These are phyloP conservation scores for Matsumyia berberina DNA, from an alignment of 2,888 invertebrate genomes.

Conservation along the genomic window DNA sequence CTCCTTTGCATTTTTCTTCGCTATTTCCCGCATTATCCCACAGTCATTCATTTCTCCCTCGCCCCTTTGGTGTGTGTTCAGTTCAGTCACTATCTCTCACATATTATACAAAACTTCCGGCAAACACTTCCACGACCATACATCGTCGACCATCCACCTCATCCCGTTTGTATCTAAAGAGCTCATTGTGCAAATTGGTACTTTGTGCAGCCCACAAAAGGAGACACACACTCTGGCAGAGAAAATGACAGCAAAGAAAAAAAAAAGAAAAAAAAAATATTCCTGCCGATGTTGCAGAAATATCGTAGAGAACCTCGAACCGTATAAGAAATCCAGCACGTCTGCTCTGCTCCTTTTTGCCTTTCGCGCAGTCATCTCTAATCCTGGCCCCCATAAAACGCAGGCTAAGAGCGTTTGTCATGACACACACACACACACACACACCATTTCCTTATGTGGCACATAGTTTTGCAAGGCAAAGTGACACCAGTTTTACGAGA, in stretches of 20 bases:
- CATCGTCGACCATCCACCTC: constrained; percentile 7
- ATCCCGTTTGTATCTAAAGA: constrained; percentile 39
- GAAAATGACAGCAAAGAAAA: constrained; percentile 10
- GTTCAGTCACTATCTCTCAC: constrained; percentile 13
- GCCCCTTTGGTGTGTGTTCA: constrained; percentile 1
- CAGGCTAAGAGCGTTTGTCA: constrained; percentile 69
- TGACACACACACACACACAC: constrained; percentile 11
- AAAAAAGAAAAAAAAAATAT: constrained; percentile 12
- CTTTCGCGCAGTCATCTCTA: constrained; percentile 61
- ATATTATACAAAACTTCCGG: constrained; percentile 63
- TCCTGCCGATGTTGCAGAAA: constrained; percentile 73
- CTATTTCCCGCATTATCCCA: constrained; percentile 52
- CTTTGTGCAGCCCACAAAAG: constrained; percentile 70
- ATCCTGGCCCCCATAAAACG: constrained; percentile 68
- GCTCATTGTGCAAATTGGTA: constrained; percentile 76
- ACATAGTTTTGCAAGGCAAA: constrained; percentile 55
- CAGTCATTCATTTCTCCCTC: constrained; percentile 19
- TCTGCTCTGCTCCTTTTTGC: constrained; percentile 36
- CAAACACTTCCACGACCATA: constrained; percentile 17
- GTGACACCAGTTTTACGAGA: constrained; percentile 70
- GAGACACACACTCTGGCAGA: constrained; percentile 6
- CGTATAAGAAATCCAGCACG: constrained; percentile 56
- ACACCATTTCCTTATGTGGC: constrained; percentile 46
- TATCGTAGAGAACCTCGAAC: constrained; percentile 42
- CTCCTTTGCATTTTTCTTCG: constrained; percentile 66